A percentile compares a stretch with the other conserved stretches of the same genome.
These are phyloP conservation scores for Meriones unguiculatus DNA, from an alignment of 2,113 vertebrate genomes.

Conservation along the genomic window DNA sequence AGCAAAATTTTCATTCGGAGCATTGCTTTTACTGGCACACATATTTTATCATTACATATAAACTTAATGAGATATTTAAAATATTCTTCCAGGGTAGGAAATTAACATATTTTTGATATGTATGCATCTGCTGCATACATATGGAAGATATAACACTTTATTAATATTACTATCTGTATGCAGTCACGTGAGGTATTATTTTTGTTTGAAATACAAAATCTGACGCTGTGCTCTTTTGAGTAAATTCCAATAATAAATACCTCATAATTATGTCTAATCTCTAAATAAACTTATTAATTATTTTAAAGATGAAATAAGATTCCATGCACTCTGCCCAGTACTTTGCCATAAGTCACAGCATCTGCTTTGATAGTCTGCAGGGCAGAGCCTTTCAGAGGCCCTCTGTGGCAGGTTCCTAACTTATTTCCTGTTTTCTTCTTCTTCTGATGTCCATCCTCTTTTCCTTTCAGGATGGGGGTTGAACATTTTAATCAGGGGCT, in stretches of 20 bases:
- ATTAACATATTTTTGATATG: conserved; percentile 60
- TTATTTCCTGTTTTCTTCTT: no score
- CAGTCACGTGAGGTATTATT: neutral
- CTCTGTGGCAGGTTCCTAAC: no score
- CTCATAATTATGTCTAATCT: neutral
- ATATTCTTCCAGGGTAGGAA: neutral
- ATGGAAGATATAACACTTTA: conserved; percentile 15
- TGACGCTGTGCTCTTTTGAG: neutral
- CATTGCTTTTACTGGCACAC: conserved; percentile 61
- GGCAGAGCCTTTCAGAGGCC: no score
- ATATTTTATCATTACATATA: conserved; percentile 58
- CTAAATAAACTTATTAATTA: neutral
- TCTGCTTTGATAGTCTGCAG: no score
- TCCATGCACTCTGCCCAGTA: neutral
- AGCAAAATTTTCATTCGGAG: conserved; percentile 75
- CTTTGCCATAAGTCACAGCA: no score
- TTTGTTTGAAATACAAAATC: conserved; percentile 51
- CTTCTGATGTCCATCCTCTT: no score
- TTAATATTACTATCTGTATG: conserved; percentile 49
- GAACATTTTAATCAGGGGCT: no score
- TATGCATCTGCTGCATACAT: conserved; percentile 3
- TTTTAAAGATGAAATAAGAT: neutral
- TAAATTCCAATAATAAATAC: conserved; percentile 30
- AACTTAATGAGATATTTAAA: conserved; percentile 68
- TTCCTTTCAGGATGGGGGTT: no score